A percentile compares a stretch with the other conserved stretches of the same genome.
Evolutionary conservation across 1,140 invertebrate genomes (phyloP).

Genomic region (Ctenoplectra terminalis): DNA sequence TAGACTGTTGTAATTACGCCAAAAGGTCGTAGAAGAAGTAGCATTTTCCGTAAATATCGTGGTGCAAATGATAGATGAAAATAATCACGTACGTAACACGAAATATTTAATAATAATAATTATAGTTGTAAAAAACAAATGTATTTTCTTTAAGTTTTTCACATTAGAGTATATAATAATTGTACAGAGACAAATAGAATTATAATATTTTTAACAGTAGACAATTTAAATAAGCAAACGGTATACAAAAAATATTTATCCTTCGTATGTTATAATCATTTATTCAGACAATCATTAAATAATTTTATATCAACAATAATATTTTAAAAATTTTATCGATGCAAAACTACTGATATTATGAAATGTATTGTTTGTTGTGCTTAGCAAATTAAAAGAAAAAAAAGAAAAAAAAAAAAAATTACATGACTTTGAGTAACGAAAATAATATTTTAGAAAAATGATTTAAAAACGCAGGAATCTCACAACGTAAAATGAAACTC

Average conservation of each 20-base stretch:
- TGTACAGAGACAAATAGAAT: constrained; percentile 42
- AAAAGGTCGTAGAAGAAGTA: constrained; percentile 70
- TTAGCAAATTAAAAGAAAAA: neutral
- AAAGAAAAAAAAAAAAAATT: neutral
- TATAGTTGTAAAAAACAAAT: constrained; percentile 16
- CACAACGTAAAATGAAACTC: constrained; percentile 27
- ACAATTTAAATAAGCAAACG: neutral
- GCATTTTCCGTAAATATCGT: constrained; percentile 71
- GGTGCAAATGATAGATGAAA: constrained; percentile 17
- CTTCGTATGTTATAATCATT: constrained; percentile 34
- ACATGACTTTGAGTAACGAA: constrained; percentile 24
- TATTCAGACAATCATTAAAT: constrained; percentile 66
- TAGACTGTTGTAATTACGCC: constrained; percentile 73
- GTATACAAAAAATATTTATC: constrained; percentile 11
- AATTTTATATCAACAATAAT: constrained; percentile 62
- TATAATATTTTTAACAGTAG: neutral
- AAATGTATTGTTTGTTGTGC: constrained; percentile 25
- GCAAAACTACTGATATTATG: constrained; percentile 39
- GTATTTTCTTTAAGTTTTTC: constrained; percentile 13
- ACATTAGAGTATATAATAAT: constrained; percentile 36
- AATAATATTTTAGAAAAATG: constrained; percentile 30
- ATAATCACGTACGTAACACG: constrained; percentile 5
- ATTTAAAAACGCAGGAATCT: constrained; percentile 1
- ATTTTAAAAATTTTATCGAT: constrained; percentile 52
- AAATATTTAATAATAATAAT: constrained; percentile 1